Evolutionary conservation across 2,113 vertebrate genomes (phyloP).

Genomic region (Synchiropus splendidus): DNA sequence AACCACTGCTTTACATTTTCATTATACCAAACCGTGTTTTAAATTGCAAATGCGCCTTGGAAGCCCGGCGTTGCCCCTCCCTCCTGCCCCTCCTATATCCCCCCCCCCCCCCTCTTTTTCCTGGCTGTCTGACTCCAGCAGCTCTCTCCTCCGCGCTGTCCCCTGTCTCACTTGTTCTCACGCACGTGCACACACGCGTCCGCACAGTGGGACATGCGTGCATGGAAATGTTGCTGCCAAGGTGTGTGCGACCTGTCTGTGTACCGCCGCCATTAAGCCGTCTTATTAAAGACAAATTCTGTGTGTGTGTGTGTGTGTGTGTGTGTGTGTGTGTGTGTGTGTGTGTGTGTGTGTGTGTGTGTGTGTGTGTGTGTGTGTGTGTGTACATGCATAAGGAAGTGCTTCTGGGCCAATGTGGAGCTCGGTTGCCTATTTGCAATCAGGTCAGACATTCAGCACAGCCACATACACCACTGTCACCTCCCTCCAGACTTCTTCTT

Average conservation of each 20-base stretch:
- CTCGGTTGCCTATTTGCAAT: conserved; percentile 69
- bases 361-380: conserved; percentile 42
- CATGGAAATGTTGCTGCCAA: conserved; percentile 32
- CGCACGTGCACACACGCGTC: neutral
- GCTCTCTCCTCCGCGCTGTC: conserved; percentile 40
- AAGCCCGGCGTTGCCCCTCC: conserved; percentile 52
- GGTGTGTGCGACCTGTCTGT: conserved; percentile 17
- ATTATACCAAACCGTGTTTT: conserved; percentile 94
- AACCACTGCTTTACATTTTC: conserved; percentile 97
- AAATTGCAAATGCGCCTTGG: conserved; percentile 89
- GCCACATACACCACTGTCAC: conserved; percentile 68
- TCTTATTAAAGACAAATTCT: conserved; percentile 49
- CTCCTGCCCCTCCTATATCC: conserved; percentile 12
- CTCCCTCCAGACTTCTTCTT: conserved; percentile 52
- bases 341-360: conserved; percentile 43
- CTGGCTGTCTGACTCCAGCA: conserved; percentile 48
- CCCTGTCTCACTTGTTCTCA: conserved; percentile 38
- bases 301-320: conserved; percentile 29
- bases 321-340: conserved; percentile 30
- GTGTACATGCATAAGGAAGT: conserved; percentile 57
- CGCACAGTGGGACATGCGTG: neutral
- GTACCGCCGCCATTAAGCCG: conserved; percentile 51
- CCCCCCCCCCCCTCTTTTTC: conserved; percentile 17
- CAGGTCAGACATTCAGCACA: conserved; percentile 66
- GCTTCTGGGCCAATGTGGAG: conserved; percentile 59